Percentiles rank a stretch among this genome's conserved stretches.
Evolutionary conservation across 2,113 vertebrate species (phyloP).

Genomic region (Dascyllus trimaculatus): DNA sequence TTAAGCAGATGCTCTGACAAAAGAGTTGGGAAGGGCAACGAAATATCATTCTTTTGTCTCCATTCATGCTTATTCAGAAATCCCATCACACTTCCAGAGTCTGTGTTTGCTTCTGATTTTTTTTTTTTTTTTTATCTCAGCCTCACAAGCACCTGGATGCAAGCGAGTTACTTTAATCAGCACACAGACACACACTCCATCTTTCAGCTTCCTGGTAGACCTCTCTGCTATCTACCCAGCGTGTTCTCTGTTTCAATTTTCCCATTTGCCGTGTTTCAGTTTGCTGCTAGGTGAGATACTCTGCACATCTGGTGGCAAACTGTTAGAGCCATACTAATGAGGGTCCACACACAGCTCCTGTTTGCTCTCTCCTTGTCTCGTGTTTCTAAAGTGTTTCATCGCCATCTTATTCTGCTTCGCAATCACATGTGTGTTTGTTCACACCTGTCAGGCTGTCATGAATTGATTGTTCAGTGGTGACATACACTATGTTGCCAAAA

Average conservation of each 20-base stretch:
- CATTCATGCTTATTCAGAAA: constrained; percentile 5
- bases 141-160: constrained; percentile 41
- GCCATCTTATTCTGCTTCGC: background rate
- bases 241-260: constrained; percentile 25
- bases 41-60: constrained; percentile 3
- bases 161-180: constrained; percentile 41
- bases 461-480: constrained; percentile 44
- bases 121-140: constrained; percentile 36
- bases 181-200: constrained; percentile 25
- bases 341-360: background rate
- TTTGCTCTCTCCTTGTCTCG: constrained; percentile 8
- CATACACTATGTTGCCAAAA: too few relatives aligned
- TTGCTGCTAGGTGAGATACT: constrained; percentile 21
- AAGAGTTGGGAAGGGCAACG: background rate
- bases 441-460: background rate
- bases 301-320: background rate
- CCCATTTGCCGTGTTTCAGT: background rate
- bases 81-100: background rate
- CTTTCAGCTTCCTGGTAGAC: constrained; percentile 4
- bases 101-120: constrained; percentile 25
- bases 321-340: constrained; percentile 10
- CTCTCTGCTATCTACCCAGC: constrained; percentile 18
- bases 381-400: constrained; percentile 24
- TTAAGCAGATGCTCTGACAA: constrained; percentile 21
- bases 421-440: constrained; percentile 18